Evolutionary conservation across 2,797 vertebrate genomes (phyloP), one percentile per base, ranked within the genome.

Genomic region (Alauda arvensis): DNA sequence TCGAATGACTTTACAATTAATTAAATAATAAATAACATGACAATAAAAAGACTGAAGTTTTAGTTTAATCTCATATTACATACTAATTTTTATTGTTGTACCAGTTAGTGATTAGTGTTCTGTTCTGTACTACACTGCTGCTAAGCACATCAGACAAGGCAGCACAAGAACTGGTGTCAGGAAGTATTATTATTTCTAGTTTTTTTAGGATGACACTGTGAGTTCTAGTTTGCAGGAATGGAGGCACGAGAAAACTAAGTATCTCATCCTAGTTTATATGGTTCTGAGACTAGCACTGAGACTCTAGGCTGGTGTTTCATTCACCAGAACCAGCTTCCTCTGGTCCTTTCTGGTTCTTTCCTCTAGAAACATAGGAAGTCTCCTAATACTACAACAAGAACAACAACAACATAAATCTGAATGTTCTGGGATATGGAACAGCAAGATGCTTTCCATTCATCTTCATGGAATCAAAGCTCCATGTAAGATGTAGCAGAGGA

Each of bases 251-350:
- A 81, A 70, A 23, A 43, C 29, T 66, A 49, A 52, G 17, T 55
- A 31, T 80, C 24, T 77, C 0, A 0, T 52, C 31, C 26, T 52
- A 46, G 43, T 10, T 69, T 69, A 42, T 28, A 17, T 2, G 3
- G 42, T 61, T 66, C 57, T 70, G 75, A 83, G 40, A 77, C 74
- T 8, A 49, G 28, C 40, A 34, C 18, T 55, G 81, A 63, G 3
- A 56, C n/a, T 40, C 57, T 66, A 43, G 34, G 33, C 42, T 78
- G 45, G 6, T 1, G 1, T 77, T 75, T 81, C 18, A 49, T 14
- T 40, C 23, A 34, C 7, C 21, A 62, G 42, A 83, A 61, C 3
- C 20, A 29, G 19, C 19, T 69, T 81, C 16, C 10, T 69, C 51
- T 87, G 34, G 25, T 53, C 40, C 46, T 68, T 76, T 61, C 63